These are phyloP conservation scores for Catharus bicknelli DNA, from an alignment of 2,113 vertebrate genomes.

Conservation along the genomic window DNA sequence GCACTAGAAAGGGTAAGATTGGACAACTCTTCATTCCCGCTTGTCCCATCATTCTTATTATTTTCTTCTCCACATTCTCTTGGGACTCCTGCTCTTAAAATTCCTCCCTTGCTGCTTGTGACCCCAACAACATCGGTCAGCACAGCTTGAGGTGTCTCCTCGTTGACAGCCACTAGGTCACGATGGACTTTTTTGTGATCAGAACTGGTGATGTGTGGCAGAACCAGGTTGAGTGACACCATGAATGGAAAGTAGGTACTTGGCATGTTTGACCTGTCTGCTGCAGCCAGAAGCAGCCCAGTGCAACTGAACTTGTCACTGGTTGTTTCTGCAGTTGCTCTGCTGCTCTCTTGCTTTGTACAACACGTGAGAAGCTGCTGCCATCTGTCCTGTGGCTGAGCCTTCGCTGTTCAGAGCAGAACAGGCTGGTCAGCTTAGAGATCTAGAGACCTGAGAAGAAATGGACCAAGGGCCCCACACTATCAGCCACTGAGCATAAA, in stretches of 20 bases:
- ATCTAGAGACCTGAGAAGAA: background rate
- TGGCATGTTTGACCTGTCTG: background rate
- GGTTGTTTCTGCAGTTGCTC: background rate
- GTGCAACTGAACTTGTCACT: background rate
- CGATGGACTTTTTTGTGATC: fast-evolving
- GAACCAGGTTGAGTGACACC: fast-evolving
- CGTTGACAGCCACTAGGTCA: background rate
- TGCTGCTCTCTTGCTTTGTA: background rate
- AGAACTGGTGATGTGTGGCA: background rate
- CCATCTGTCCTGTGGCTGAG: fast-evolving
- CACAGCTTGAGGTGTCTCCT: background rate
- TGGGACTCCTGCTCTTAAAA: background rate
- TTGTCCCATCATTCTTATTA: background rate
- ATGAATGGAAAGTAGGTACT: background rate
- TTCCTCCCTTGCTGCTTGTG: background rate
- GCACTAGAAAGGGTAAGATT: background rate
- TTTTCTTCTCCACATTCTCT: background rate
- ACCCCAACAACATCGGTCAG: background rate
- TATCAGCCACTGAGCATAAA: background rate
- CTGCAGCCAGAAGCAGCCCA: background rate
- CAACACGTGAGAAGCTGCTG: background rate
- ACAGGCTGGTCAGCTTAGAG: background rate
- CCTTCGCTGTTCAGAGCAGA: background rate
- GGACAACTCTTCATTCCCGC: background rate
- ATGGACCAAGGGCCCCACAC: background rate